phyloP scores from a whole-genome alignment of 2,113 vertebrate genomes.

The Mesembrinibis cayennensis region DNA sequence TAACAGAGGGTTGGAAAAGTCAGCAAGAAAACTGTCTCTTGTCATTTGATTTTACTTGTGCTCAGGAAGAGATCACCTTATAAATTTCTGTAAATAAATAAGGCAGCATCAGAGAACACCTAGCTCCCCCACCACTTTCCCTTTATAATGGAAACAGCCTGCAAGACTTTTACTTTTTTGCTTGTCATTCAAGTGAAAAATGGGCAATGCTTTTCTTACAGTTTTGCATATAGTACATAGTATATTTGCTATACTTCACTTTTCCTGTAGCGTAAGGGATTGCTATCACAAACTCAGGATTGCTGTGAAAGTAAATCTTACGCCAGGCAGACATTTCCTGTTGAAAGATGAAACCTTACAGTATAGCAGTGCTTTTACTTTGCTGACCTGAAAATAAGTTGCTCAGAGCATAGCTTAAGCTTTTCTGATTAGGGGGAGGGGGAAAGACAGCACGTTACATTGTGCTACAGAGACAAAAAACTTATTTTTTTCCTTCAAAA shows the following conservation, averaged over 20 bases:
- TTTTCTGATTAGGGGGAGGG: background rate
- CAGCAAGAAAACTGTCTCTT: background rate
- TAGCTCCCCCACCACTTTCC: background rate
- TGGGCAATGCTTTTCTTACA: background rate
- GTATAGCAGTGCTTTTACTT: background rate
- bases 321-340: constrained; percentile 2
- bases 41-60: background rate
- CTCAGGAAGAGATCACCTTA: background rate
- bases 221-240: background rate
- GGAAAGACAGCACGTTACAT: background rate
- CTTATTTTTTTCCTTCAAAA: background rate
- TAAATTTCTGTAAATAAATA: background rate
- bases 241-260: background rate
- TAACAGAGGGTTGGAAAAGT: background rate
- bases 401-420: background rate
- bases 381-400: background rate
- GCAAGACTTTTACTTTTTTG: background rate
- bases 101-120: background rate
- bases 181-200: background rate
- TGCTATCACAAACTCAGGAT: background rate
- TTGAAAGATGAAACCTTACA: background rate
- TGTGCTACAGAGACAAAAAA: background rate
- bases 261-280: background rate
- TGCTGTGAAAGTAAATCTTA: background rate
- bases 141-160: background rate